Percentiles rank a stretch among this genome's conserved stretches.
These are phyloP conservation scores for Drosophila yakuba DNA, from an alignment of 1,140 invertebrate genomes.

Conservation along the genomic window DNA sequence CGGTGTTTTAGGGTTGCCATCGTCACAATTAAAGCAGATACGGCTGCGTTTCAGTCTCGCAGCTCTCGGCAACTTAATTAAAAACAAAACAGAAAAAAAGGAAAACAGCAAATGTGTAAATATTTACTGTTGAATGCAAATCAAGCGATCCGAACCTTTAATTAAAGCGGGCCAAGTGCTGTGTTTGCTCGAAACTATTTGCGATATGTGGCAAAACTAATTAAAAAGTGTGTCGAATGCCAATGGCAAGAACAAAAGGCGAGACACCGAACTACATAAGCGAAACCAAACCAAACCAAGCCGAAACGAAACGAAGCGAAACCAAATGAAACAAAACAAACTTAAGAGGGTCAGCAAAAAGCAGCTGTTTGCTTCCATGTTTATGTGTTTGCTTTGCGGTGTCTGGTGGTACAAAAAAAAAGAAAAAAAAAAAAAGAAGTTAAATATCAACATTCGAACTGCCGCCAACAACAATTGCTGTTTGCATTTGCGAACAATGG, in stretches of 20 bases:
- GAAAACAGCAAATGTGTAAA: conserved; percentile 13
- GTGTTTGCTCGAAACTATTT: conserved; percentile 77
- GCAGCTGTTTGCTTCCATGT: conserved; percentile 41
- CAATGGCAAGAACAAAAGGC: conserved; percentile 78
- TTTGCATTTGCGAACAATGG: conserved; percentile 56
- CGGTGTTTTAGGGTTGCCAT: conserved; percentile 22
- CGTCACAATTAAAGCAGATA: conserved; percentile 7
- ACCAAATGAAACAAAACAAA: conserved; percentile 36
- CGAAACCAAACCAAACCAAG: conserved; percentile 4
- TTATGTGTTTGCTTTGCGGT: conserved; percentile 31
- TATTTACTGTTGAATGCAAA: conserved; percentile 42
- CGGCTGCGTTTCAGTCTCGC: no score
- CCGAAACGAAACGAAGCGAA: conserved; percentile 1
- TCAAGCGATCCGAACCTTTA: conserved; percentile 38
- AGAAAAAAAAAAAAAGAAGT: conserved; percentile 17
- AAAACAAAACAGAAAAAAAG: conserved; percentile 16
- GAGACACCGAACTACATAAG: conserved; percentile 21
- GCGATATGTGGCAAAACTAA: conserved; percentile 79
- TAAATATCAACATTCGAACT: conserved; percentile 23
- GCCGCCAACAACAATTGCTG: conserved; percentile 60
- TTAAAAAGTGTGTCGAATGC: conserved; percentile 80
- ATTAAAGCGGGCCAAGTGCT: conserved; percentile 63
- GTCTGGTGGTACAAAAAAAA: conserved; percentile 40
- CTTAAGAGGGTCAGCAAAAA: conserved; percentile 22
- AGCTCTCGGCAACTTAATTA: conserved; percentile 25